A percentile compares a stretch with the other conserved stretches of the same genome.
These are phyloP conservation scores for Sycophaga agraensis DNA, from an alignment of 1,140 invertebrate genomes.

Conservation along the genomic window DNA sequence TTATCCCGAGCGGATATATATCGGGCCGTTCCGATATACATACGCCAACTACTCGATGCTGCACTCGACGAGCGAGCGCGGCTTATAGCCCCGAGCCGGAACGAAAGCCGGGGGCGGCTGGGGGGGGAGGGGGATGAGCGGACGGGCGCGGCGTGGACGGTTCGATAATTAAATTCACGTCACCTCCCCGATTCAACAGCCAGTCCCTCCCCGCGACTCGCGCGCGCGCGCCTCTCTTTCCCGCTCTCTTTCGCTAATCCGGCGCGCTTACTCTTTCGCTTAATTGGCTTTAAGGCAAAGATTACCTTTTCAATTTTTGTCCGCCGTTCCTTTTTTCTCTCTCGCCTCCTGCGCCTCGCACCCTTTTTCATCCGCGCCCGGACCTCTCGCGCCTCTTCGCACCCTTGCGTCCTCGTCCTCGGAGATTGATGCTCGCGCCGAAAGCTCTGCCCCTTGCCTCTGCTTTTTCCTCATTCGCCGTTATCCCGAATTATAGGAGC, in stretches of 20 bases:
- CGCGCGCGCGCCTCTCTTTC: not conserved
- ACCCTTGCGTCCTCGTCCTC: not conserved
- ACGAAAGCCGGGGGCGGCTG: not conserved
- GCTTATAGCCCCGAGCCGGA: not conserved
- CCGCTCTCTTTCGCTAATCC: constrained; percentile 2
- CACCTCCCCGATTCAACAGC: constrained; percentile 34
- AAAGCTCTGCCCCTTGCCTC: no score
- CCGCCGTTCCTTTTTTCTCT: not conserved
- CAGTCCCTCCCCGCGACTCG: not conserved
- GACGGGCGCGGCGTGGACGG: constrained; percentile 12
- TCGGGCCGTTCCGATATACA: constrained; percentile 10
- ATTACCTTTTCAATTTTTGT: constrained; percentile 30
- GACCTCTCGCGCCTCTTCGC: not conserved
- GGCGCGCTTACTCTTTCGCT: constrained; percentile 33
- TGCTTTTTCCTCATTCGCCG: no score
- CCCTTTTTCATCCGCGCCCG: not conserved
- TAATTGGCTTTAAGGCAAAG: constrained; percentile 31
- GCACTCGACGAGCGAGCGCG: constrained; percentile 7
- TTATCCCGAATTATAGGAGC: no score
- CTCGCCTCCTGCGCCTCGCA: not conserved
- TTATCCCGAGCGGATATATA: no score
- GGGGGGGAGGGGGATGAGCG: not conserved
- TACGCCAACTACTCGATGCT: constrained; percentile 24
- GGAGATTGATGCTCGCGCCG: no score
- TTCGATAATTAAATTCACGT: constrained; percentile 42